Base-by-base conservation (phyloP, 1,140 invertebrate genomes). In the Hyphantria cunea region DNA sequence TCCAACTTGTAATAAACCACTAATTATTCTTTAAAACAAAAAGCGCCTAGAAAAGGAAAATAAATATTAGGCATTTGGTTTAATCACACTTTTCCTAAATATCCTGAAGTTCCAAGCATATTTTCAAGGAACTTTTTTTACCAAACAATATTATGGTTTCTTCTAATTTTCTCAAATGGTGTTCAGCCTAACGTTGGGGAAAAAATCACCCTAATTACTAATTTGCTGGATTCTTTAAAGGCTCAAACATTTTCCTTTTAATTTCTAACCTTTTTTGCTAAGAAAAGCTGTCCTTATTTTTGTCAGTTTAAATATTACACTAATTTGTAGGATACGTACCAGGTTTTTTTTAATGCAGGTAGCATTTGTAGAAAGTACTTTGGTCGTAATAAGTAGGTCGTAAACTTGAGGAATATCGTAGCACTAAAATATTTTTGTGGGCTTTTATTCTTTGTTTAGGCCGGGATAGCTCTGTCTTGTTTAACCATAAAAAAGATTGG, bases 131-230 rank as follows among this genome's bases (percentile, higher is more conserved):
- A 12, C 12, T 13, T 44, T 55, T 45, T 41, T 44, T 31, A 33
- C 7, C 8, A 55, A 55, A 55, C 25, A 33, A 17, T 55, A 45
- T 45, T 15, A 47, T 32, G 53, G 10, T 32, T 11, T 10, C 31
- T 55, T 41, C 13, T 45, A 47, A 55, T 55, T 55, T 42, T 47
- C n/a, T 37, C 8, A 17, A 55, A 47, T 33, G 42, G 15, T 25
- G 7, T 12, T 7, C 53, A 42, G 52, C 9, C 17, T 55, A 32
- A 3, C 13, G 13, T 55, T 13, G 42, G 31, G 1, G 42, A n/a
- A 55, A 55, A 39, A 55, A 55, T 55, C 42, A 34, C 42, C 31
- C 53, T 55, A 55, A 55, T 55, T 55, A 47, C 25, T 47, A 55
- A 55, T 55, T 55, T 45, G 13, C 31, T n/a, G 41, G 41, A 55